Percentiles rank a stretch among this genome's conserved stretches.
Evolutionary conservation across 2,888 invertebrate species (phyloP).

Genomic region (Antheraea yamamai): DNA sequence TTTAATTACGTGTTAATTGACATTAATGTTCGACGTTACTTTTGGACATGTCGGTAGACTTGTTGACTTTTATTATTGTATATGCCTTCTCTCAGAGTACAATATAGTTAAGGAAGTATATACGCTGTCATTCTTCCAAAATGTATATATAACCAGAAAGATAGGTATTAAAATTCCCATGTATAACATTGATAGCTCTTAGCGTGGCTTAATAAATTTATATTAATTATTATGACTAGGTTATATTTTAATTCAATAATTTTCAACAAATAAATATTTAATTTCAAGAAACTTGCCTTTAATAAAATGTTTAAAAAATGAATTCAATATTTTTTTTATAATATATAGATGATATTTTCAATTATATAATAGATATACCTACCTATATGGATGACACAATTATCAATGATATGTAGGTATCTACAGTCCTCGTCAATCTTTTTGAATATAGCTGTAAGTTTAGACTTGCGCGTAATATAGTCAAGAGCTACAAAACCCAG

Average conservation of each 20-base stretch:
- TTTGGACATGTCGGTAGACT: neutral
- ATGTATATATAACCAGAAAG: neutral
- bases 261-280: neutral
- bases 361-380: too few species aligned
- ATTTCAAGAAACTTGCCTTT: neutral
- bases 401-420: neutral
- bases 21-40: constrained; percentile 32
- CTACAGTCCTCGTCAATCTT: neutral
- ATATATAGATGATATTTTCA: neutral
- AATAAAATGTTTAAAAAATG: neutral
- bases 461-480: too few species aligned
- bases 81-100: neutral
- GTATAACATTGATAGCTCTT: too few species aligned
- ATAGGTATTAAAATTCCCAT: too few species aligned
- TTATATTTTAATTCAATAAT: too few species aligned
- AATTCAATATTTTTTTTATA: too few species aligned
- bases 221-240: too few species aligned
- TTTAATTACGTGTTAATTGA: constrained; percentile 39
- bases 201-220: too few species aligned
- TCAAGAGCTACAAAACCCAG: too few species aligned
- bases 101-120: neutral
- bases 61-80: neutral
- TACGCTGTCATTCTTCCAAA: neutral
- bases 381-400: neutral
- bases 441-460: too few species aligned